These are phyloP conservation scores for Ligdia adustata DNA, from an alignment of 2,888 invertebrate genomes.

Conservation along the genomic window DNA sequence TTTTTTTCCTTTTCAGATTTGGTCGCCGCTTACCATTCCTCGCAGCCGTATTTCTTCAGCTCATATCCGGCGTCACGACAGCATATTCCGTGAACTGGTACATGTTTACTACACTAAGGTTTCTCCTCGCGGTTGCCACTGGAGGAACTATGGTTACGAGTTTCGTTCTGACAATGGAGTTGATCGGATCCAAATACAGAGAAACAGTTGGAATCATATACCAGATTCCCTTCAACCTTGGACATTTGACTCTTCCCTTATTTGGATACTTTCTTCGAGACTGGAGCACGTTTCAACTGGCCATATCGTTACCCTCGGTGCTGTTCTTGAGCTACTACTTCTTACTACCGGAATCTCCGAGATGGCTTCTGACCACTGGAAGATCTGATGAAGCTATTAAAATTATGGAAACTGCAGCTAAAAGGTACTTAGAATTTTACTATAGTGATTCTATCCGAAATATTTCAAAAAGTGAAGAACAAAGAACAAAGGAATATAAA, in stretches of 20 bases:
- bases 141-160: constrained; percentile 94
- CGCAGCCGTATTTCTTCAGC: constrained; percentile 88
- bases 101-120: constrained; percentile 87
- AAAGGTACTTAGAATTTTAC: too few species aligned
- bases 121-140: constrained; percentile 89
- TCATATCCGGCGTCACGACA: constrained; percentile 87
- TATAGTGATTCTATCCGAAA: neutral
- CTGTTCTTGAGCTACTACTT: constrained; percentile 88
- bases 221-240: constrained; percentile 88
- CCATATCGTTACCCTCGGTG: constrained; percentile 85
- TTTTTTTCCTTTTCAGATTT: constrained; percentile 78
- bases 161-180: constrained; percentile 88
- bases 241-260: constrained; percentile 85
- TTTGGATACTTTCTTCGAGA: constrained; percentile 87
- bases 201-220: constrained; percentile 89
- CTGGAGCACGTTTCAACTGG: constrained; percentile 88
- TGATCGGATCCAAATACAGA: constrained; percentile 84
- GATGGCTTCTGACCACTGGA: constrained; percentile 91
- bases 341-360: constrained; percentile 91
- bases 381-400: constrained; percentile 85
- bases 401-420: constrained; percentile 87
- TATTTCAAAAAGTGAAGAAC: too few species aligned
- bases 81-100: constrained; percentile 87
- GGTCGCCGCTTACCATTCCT: constrained; percentile 91
- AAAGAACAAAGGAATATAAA: too few species aligned